These are phyloP conservation scores for Epizoanthus fatuus DNA, from an alignment of 92 coral and sea anemone species.

Conservation along the genomic window DNA sequence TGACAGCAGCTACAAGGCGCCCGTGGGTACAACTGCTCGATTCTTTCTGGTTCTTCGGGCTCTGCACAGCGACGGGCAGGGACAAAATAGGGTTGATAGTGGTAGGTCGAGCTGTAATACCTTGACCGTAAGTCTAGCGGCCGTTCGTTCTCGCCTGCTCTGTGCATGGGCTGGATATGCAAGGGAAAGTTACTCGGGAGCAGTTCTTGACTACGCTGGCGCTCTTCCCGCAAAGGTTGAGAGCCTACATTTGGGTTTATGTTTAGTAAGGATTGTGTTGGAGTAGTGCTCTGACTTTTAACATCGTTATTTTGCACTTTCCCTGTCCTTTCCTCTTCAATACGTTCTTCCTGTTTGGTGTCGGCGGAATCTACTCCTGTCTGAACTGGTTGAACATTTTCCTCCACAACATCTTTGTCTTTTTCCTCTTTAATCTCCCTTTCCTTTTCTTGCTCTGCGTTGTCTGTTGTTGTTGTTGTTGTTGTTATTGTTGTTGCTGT, in stretches of 20 bases:
- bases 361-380: neutral
- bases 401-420: constrained; percentile 2
- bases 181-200: neutral
- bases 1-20: constrained; percentile 49
- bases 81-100: constrained; percentile 35
- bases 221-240: constrained; percentile 16
- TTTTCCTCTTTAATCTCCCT: constrained; percentile 1
- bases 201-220: neutral
- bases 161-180: constrained; percentile 7
- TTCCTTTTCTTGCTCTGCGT: constrained; percentile 12
- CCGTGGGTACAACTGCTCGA: constrained; percentile 32
- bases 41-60: neutral
- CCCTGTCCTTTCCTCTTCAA: neutral
- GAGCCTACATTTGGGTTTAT: neutral
- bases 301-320: neutral
- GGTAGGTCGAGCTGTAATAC: constrained; percentile 8
- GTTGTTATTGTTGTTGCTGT: neutral
- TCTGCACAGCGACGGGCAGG: constrained; percentile 14
- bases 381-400: neutral
- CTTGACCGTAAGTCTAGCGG: constrained; percentile 10
- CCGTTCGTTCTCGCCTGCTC: constrained; percentile 14
- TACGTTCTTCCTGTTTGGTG: neutral
- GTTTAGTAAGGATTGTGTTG: neutral
- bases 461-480: neutral
- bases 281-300: constrained; percentile 12